Conservation (phyloP, 2,113 vertebrate genomes). For the Todiramphus saurophagus region DNA sequence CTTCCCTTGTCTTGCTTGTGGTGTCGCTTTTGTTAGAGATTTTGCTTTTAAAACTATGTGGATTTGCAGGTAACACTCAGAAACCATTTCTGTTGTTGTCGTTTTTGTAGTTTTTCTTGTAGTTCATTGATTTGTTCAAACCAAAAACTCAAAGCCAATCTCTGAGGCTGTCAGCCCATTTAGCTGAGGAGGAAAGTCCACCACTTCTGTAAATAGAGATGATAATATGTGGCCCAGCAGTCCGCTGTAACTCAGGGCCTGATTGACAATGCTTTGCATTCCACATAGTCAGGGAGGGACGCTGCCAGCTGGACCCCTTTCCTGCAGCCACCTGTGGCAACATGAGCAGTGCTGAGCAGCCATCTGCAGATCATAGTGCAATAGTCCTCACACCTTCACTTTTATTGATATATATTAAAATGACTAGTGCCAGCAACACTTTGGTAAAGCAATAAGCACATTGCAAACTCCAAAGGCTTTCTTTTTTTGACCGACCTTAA, state of each 20-base stretch:
- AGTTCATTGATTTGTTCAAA: constrained; percentile 35
- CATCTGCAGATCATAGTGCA: not conserved
- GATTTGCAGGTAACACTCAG: not conserved
- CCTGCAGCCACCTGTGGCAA: not conserved
- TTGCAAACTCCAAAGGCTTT: not conserved
- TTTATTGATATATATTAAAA: not conserved
- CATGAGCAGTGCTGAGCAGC: rapidly evolving
- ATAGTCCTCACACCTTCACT: not conserved
- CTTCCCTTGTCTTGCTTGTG: not conserved
- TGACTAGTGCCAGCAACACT: not conserved
- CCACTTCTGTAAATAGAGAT: not conserved
- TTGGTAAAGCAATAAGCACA: not conserved
- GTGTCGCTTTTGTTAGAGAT: not conserved
- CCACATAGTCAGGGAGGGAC: rapidly evolving
- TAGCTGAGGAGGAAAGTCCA: constrained; percentile 49
- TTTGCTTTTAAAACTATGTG: not conserved
- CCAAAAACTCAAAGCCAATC: constrained; percentile 34
- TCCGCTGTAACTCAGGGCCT: not conserved
- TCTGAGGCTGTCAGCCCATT: not conserved
- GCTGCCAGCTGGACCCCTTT: not conserved
- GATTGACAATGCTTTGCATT: not conserved
- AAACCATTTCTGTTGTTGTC: constrained; percentile 11
- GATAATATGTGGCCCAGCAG: not conserved
- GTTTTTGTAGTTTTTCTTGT: constrained; percentile 44
- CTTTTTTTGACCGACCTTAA: not conserved